phyloP scores from a whole-genome alignment of 2,888 invertebrate genomes.

The Imbricaverruca yamaguchii region DNA sequence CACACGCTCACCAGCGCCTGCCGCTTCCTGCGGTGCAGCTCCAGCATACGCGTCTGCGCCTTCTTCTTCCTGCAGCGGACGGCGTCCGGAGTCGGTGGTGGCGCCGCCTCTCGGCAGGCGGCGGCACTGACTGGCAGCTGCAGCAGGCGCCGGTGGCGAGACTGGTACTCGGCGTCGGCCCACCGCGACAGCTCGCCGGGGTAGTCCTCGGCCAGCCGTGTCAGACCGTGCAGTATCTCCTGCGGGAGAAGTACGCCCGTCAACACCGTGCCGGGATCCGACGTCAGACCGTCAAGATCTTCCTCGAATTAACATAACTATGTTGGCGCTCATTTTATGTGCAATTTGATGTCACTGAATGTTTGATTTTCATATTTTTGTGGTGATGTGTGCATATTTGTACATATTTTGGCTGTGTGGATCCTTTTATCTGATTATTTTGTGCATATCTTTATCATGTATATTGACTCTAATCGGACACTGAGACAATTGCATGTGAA shows the following conservation, averaged over 20 bases:
- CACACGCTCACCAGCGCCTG: constrained; percentile 58
- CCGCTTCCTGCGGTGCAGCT: constrained; percentile 80
- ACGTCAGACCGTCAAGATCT: no score
- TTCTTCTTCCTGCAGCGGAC: constrained; percentile 69
- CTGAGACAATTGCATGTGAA: no score
- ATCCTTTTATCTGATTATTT: no score
- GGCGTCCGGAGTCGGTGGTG: constrained; percentile 63
- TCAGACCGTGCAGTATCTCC: constrained; percentile 74
- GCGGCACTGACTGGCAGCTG: constrained; percentile 68
- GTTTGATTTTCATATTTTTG: no score
- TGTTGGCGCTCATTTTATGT: no score
- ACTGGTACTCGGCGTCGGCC: constrained; percentile 63
- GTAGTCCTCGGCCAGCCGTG: constrained; percentile 69
- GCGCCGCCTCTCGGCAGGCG: constrained; percentile 47
- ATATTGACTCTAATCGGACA: no score
- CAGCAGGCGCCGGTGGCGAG: constrained; percentile 58
- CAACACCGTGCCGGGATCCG: no score
- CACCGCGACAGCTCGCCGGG: constrained; percentile 68
- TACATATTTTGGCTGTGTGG: no score
- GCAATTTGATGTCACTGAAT: no score
- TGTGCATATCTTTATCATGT: no score
- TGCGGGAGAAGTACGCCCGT: constrained; percentile 35
- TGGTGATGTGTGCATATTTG: no score
- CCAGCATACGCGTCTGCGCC: constrained; percentile 66
- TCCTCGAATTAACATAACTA: no score